A percentile compares a stretch with the other conserved stretches of the same genome.
phyloP scores from a whole-genome alignment of 2,797 vertebrate genomes.

The Sebastes wilsoni region DNA sequence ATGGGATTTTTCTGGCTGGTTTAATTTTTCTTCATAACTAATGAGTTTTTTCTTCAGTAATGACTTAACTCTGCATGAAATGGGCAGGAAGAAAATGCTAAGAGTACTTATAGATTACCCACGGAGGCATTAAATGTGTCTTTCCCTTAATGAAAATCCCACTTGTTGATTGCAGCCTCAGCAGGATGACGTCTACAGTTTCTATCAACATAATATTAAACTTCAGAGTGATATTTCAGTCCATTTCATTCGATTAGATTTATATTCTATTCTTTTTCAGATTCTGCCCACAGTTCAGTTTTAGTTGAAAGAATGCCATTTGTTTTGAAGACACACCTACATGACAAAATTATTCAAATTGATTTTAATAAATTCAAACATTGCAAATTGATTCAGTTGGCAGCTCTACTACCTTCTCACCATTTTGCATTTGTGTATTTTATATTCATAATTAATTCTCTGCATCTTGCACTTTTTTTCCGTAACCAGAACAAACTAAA shows the following conservation, averaged over 20 bases:
- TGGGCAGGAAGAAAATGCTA: constrained; percentile 7
- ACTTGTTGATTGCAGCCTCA: neutral
- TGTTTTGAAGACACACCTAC: neutral
- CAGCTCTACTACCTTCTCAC: neutral
- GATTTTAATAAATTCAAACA: neutral
- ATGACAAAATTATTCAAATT: neutral
- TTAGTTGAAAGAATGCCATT: neutral
- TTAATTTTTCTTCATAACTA: constrained; percentile 35
- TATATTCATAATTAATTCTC: neutral
- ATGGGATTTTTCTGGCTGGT: constrained; percentile 61
- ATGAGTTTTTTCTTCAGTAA: constrained; percentile 36
- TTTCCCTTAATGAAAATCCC: constrained; percentile 34
- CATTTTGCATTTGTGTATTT: neutral
- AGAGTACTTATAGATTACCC: constrained; percentile 44
- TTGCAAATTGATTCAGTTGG: neutral
- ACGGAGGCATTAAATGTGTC: constrained; percentile 29
- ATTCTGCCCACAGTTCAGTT: neutral
- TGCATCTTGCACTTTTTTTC: neutral
- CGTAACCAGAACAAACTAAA: neutral
- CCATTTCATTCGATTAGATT: neutral
- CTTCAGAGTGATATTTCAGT: neutral
- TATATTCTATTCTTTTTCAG: neutral
- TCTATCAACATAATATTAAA: neutral
- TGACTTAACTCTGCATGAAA: constrained; percentile 23
- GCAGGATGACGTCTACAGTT: neutral